phyloP scores from a whole-genome alignment of 92 coral and sea anemone genomes.

The Palythoa grandis region DNA sequence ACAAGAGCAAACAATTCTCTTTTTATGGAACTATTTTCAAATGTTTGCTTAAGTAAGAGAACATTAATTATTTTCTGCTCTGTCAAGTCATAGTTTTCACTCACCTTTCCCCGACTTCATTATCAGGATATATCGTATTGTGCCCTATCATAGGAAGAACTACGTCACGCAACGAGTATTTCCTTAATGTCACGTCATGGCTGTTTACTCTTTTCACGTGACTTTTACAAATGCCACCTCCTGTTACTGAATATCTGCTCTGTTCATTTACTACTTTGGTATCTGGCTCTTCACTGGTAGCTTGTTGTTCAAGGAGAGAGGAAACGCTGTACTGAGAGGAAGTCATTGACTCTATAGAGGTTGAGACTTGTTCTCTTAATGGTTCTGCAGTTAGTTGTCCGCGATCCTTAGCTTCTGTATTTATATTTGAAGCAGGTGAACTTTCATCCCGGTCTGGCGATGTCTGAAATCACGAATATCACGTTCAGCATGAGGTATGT shows the following conservation, averaged over 20 bases:
- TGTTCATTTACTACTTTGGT: neutral
- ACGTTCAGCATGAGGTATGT: too few relatives aligned
- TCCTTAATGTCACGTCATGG: slow-evolving; percentile 50
- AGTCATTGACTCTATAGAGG: neutral
- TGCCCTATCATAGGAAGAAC: slow-evolving; percentile 83
- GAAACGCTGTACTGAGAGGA: neutral
- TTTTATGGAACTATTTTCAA: neutral
- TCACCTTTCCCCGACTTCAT: slow-evolving; percentile 65
- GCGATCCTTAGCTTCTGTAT: neutral
- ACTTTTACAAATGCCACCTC: slow-evolving; percentile 38
- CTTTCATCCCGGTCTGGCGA: too few relatives aligned
- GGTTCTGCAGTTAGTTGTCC: neutral
- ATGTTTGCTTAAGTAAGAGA: neutral
- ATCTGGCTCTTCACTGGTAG: neutral
- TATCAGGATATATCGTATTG: slow-evolving; percentile 67
- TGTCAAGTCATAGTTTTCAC: neutral
- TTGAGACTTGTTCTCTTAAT: neutral
- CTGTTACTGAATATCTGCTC: neutral
- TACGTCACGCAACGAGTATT: slow-evolving; percentile 65
- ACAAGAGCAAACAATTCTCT: too few relatives aligned
- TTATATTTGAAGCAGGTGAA: too few relatives aligned
- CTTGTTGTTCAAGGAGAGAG: neutral
- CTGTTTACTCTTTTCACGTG: slow-evolving; percentile 50
- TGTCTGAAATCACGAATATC: too few relatives aligned
- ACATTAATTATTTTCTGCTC: too few relatives aligned